Percentiles rank a stretch among this genome's conserved stretches.
Conservation (phyloP, 2,888 invertebrate genomes). For the Oeneis ivallda region DNA sequence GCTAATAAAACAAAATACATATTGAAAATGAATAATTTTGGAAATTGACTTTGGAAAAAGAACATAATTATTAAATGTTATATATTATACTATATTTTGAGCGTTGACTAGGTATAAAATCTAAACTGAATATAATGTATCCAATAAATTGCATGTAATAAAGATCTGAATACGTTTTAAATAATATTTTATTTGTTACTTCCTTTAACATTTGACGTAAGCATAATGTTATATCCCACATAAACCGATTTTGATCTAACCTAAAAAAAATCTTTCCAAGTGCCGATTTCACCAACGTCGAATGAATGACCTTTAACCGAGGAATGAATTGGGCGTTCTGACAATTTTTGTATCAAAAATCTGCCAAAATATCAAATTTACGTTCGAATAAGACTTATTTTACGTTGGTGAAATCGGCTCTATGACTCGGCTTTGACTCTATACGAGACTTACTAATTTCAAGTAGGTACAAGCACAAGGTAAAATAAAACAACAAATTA, state of each 20-base stretch:
- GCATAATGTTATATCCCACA: neutral
- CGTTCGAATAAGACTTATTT: no score
- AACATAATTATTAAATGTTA: slow-evolving; percentile 45
- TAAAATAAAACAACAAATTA: slow-evolving; percentile 50
- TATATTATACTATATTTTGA: slow-evolving; percentile 47
- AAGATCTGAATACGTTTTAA: slow-evolving; percentile 39
- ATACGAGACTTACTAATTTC: neutral
- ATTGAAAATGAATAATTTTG: slow-evolving; percentile 38
- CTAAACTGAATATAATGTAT: slow-evolving; percentile 45
- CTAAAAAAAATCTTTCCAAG: neutral
- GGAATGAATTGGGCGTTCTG: no score
- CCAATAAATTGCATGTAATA: slow-evolving; percentile 47
- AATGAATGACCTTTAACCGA: no score
- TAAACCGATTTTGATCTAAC: neutral
- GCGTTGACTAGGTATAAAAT: slow-evolving; percentile 65
- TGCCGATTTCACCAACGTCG: no score
- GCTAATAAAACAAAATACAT: slow-evolving; percentile 29
- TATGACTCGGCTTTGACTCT: no score
- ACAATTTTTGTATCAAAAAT: no score
- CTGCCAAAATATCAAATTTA: no score
- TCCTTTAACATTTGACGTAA: neutral
- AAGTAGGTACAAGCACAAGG: no score
- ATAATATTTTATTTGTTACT: slow-evolving; percentile 34
- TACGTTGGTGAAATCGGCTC: no score
- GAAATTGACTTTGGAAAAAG: slow-evolving; percentile 37